These are phyloP conservation scores for Clarias laeviceps DNA, from an alignment of 2,797 vertebrate species.

Conservation along the genomic window DNA sequence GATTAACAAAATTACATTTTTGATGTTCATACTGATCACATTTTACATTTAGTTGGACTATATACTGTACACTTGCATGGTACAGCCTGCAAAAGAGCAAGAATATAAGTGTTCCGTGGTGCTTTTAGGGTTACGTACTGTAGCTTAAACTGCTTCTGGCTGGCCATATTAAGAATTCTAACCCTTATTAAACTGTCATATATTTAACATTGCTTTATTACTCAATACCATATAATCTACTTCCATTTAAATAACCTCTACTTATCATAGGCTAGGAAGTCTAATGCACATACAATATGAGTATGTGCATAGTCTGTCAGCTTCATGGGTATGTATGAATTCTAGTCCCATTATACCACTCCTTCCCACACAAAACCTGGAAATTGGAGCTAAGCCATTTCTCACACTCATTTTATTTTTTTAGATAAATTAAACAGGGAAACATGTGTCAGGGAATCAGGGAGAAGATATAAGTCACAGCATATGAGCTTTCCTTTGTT, in stretches of 20 bases:
- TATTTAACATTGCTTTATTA: background rate
- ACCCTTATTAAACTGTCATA: background rate
- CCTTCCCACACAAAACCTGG: conserved; percentile 67
- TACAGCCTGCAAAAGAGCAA: background rate
- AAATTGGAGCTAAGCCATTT: conserved; percentile 53
- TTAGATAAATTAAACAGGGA: conserved; percentile 43
- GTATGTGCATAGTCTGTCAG: background rate
- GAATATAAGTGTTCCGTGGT: background rate
- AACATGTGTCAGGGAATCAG: conserved; percentile 12
- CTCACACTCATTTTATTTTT: conserved; percentile 53
- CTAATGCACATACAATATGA: background rate
- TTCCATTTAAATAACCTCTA: no score
- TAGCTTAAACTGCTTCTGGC: background rate
- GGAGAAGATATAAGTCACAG: background rate
- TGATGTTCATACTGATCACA: background rate
- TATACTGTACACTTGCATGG: background rate
- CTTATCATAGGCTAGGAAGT: background rate
- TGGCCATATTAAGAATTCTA: background rate
- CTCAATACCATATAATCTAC: background rate
- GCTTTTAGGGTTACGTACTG: no score
- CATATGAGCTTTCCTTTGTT: background rate
- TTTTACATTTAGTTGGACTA: background rate
- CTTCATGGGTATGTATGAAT: background rate
- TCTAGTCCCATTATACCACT: conserved; percentile 1
- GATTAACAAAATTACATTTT: background rate